These are phyloP conservation scores for Callorhinus ursinus DNA, from an alignment of 2,113 vertebrate genomes.

Conservation along the genomic window DNA sequence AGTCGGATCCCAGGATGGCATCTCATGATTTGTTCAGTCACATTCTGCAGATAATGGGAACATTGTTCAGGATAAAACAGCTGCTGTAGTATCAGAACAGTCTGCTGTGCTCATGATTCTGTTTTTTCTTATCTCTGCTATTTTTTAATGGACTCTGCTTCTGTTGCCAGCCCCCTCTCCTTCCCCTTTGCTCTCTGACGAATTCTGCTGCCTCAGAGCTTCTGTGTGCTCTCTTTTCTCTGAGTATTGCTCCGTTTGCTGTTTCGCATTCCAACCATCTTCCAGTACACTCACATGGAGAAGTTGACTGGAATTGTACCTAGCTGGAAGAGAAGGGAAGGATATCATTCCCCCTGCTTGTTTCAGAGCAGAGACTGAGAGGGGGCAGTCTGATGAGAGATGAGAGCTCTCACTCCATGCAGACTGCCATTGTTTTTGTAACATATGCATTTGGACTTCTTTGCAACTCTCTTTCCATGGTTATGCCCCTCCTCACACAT, in stretches of 20 bases:
- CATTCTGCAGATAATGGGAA: conserved; percentile 51
- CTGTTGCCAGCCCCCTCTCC: neutral
- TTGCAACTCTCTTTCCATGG: neutral
- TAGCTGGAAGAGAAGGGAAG: neutral
- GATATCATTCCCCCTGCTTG: neutral
- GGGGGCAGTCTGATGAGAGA: neutral
- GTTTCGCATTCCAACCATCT: neutral
- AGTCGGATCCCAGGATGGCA: neutral
- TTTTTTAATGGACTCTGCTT: neutral
- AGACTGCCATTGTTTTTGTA: neutral
- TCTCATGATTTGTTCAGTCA: conserved; percentile 49
- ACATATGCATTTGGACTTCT: neutral
- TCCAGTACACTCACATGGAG: neutral
- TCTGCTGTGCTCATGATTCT: neutral
- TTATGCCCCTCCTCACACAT: neutral
- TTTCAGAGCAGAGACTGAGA: neutral
- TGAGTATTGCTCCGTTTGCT: neutral
- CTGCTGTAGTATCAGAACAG: neutral
- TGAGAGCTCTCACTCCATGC: neutral
- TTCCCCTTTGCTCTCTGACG: neutral
- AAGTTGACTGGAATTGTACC: neutral
- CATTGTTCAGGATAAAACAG: conserved; percentile 50
- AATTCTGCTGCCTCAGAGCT: neutral
- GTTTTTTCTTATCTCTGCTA: neutral
- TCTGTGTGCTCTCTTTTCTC: neutral